Evolutionary conservation across 2,113 vertebrate species (phyloP), one percentile per base, ranked within the genome.

Genomic region (Vulpes ferrilata): DNA sequence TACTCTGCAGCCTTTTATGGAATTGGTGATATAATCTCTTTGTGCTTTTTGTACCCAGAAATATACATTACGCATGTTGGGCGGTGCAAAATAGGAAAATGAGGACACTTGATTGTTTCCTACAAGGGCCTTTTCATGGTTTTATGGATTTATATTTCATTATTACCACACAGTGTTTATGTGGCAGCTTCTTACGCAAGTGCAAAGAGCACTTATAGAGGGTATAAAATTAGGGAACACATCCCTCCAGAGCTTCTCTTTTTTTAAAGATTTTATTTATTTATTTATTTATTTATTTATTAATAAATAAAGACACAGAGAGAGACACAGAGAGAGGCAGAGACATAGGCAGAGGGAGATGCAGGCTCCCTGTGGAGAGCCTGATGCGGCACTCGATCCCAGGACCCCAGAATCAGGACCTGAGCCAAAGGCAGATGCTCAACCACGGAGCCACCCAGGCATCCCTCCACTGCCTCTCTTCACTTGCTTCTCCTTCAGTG

Each of bases 1-100:
- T 7, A 27, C 25, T 78, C 78, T 59, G 6, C 9, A 97, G 59
- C 79, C 89, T 97, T 97, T 92, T 96, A 96, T 89, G 91, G 96
- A 89, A 86, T 94, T 78, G 84, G 23, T 60, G 53, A 71, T 51
- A 35, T n/a, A 90, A 76, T 64, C 55, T 96, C 71, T 95, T 78
- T 73, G 86, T 32, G 85, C 55, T 64, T 11, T 2, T 17, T 92
- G 86, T 74, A 59, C 51, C 79, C 71, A 90, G 62, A 97, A 98
- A 87, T 89, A 79, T 5, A 65, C 55, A 90, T 74, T 95, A 81
- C 87, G 94, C 83, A 67, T 20, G 9, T 30, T 64, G 32, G 38
- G 22, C 25, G 55, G 9, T 90, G 38, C 8, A 69, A 88, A 85
- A 53, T 23, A 62, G n/a, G 91, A 91, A 82, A 95, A 86, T 64